These are phyloP conservation scores for Dinoponera quadriceps DNA, from an alignment of 1,140 invertebrate species.

Conservation along the genomic window DNA sequence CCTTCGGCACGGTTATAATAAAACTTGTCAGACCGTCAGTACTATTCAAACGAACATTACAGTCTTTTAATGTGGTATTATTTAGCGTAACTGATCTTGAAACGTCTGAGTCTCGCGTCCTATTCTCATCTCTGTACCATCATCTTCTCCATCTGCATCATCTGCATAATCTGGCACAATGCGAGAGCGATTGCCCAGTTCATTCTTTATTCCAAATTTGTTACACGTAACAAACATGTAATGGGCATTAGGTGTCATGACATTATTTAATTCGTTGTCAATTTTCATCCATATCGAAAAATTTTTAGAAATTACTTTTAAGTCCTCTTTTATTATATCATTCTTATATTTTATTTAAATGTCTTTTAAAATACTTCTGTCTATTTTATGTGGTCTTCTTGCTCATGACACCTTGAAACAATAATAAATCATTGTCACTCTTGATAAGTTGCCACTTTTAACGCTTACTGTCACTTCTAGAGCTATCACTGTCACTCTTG, in stretches of 20 bases:
- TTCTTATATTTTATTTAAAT: neutral
- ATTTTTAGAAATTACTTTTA: neutral
- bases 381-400: neutral
- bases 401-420: neutral
- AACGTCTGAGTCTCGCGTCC: neutral
- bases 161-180: neutral
- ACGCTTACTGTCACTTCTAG: no score
- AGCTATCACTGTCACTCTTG: no score
- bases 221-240: constrained; percentile 2
- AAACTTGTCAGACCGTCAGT: neutral
- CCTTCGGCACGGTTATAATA: constrained; percentile 9
- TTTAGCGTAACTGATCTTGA: neutral
- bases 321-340: neutral
- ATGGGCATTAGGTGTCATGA: neutral
- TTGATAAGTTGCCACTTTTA: no score
- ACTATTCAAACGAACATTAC: neutral
- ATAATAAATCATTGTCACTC: no score
- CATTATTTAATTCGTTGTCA: neutral
- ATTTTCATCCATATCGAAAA: neutral
- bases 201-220: constrained; percentile 6
- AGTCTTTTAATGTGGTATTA: neutral
- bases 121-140: neutral
- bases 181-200: neutral
- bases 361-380: neutral
- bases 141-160: no score